Percentiles rank a stretch among this genome's conserved stretches.
Evolutionary conservation across 1,140 invertebrate species (phyloP).

Genomic region (Tetragnatha versicolor): DNA sequence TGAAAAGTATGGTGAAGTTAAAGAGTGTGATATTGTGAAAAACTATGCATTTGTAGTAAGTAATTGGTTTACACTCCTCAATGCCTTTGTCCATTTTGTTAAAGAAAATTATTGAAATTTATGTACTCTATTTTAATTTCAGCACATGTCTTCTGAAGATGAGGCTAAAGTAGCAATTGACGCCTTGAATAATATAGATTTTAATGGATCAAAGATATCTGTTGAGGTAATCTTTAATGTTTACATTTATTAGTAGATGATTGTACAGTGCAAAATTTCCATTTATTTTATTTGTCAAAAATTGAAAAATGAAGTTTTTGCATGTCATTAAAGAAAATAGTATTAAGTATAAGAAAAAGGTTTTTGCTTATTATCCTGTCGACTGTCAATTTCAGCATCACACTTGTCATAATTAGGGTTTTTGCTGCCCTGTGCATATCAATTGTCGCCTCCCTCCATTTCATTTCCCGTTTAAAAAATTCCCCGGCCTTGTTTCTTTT

Average conservation of each 20-base stretch:
- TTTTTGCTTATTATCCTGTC: too few relatives aligned
- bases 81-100: not conserved
- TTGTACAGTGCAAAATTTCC: too few relatives aligned
- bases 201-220: slow-evolving; percentile 88
- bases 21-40: slow-evolving; percentile 95
- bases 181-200: slow-evolving; percentile 84
- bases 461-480: too few relatives aligned
- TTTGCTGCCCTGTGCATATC: too few relatives aligned
- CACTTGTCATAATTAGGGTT: too few relatives aligned
- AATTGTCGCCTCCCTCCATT: too few relatives aligned
- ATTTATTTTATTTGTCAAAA: too few relatives aligned
- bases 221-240: slow-evolving; percentile 75
- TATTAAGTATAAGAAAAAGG: too few relatives aligned
- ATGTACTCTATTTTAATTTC: slow-evolving; percentile 54
- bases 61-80: slow-evolving; percentile 38
- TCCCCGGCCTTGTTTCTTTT: too few relatives aligned
- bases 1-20: slow-evolving; percentile 93
- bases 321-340: too few relatives aligned
- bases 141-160: slow-evolving; percentile 93
- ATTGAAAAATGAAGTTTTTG: too few relatives aligned
- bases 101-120: not conserved
- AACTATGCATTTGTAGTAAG: slow-evolving; percentile 95
- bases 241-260: not conserved
- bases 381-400: too few relatives aligned
- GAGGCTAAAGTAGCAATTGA: slow-evolving; percentile 90